phyloP scores from a whole-genome alignment of 2,888 invertebrate species.

The Caenorhabditis sinica region DNA sequence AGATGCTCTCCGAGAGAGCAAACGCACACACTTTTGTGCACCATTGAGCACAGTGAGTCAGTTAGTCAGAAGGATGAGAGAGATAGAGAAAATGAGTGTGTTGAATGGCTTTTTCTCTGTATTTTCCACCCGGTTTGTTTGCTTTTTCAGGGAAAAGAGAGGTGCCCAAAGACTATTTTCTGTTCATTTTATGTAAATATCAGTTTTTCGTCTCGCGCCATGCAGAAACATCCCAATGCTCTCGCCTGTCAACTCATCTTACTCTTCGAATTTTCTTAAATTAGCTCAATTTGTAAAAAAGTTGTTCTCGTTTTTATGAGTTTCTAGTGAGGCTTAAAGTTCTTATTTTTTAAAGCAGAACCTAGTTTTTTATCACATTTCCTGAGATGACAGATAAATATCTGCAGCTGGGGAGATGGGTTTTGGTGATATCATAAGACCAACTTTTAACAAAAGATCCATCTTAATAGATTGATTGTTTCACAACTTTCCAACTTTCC shows the following conservation, averaged over 20 bases:
- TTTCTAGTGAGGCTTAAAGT: too few relatives aligned
- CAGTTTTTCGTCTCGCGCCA: slow-evolving; percentile 3
- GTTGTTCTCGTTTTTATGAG: too few relatives aligned
- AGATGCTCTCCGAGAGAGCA: slow-evolving; percentile 22
- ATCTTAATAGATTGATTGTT: slow-evolving; percentile 4
- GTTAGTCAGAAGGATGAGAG: slow-evolving; percentile 28
- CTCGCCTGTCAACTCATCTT: slow-evolving; percentile 8
- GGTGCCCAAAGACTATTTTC: slow-evolving; percentile 27
- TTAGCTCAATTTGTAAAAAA: too few relatives aligned
- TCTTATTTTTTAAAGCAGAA: background rate
- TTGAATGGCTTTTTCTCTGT: slow-evolving; percentile 55
- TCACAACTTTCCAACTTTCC: slow-evolving; percentile 37
- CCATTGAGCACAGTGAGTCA: slow-evolving; percentile 37
- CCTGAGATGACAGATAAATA: too few relatives aligned
- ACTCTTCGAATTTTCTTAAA: too few relatives aligned
- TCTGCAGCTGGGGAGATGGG: too few relatives aligned
- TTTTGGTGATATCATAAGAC: background rate
- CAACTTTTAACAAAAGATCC: background rate
- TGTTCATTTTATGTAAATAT: slow-evolving; percentile 55
- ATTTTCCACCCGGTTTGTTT: slow-evolving; percentile 41
- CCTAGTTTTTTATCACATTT: background rate
- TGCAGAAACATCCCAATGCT: background rate
- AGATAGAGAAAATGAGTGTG: slow-evolving; percentile 46
- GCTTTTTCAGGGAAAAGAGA: slow-evolving; percentile 41
- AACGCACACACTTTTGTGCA: slow-evolving; percentile 43